Conservation (phyloP, 2,797 vertebrate genomes). For the Sciurus carolinensis region DNA sequence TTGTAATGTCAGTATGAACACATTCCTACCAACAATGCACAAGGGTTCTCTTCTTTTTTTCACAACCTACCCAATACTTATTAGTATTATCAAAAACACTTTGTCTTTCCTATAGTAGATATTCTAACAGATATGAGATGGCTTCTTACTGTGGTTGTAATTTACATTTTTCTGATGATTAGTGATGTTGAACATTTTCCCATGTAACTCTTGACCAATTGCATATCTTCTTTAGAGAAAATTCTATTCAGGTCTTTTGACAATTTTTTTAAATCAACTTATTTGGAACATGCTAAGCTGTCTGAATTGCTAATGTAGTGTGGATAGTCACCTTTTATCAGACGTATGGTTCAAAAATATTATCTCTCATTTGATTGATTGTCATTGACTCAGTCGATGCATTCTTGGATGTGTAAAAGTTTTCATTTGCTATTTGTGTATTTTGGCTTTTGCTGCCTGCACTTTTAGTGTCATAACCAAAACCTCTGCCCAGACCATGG, state of each 20-base stretch:
- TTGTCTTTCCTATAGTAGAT: not conserved
- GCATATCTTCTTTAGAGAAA: not conserved
- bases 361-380: not conserved
- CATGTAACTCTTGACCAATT: not conserved
- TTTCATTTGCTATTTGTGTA: not conserved
- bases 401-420: not conserved
- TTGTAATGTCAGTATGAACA: not conserved
- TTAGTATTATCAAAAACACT: not conserved
- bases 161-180: not conserved
- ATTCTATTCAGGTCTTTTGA: not conserved
- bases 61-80: not conserved
- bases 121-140: not conserved
- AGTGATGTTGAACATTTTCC: not conserved
- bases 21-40: not conserved
- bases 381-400: not conserved
- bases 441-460: not conserved
- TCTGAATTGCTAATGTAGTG: not conserved
- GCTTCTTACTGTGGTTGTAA: not conserved
- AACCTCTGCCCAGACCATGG: not conserved
- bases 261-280: not conserved
- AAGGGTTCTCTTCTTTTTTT: not conserved
- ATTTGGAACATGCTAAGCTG: not conserved
- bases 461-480: not conserved
- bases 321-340: not conserved
- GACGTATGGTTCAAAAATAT: not conserved